These are phyloP conservation scores for Sinocyclocheilus maitianheensis DNA, from an alignment of 2,113 vertebrate species.

Conservation along the genomic window DNA sequence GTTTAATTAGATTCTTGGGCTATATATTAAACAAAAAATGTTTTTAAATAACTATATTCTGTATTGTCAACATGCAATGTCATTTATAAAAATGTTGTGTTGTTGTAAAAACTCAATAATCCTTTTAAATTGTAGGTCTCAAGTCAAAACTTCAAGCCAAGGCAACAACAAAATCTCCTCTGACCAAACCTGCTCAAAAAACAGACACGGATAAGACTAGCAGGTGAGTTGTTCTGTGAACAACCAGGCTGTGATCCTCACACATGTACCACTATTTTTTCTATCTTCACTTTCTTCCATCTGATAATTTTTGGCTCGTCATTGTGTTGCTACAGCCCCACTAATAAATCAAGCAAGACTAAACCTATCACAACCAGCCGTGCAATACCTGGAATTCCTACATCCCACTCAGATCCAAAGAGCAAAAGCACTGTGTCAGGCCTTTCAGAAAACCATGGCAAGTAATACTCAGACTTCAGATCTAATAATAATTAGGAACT, in stretches of 20 bases:
- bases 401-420: conserved; percentile 72
- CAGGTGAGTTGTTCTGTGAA: conserved; percentile 66
- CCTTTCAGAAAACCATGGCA: conserved; percentile 77
- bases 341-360: conserved; percentile 77
- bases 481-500: not conserved
- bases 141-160: conserved; percentile 71
- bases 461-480: conserved; percentile 42
- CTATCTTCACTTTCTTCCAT: not conserved
- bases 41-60: not conserved
- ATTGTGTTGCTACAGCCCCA: conserved; percentile 68
- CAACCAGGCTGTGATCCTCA: not conserved
- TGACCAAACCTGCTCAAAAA: conserved; percentile 67
- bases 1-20: not conserved
- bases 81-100: not conserved
- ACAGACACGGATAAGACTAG: conserved; percentile 67
- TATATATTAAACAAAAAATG: not conserved
- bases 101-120: not conserved
- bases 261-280: not conserved
- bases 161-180: conserved; percentile 63
- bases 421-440: conserved; percentile 74
- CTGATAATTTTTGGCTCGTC: not conserved
- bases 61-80: not conserved
- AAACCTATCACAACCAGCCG: conserved; percentile 75
- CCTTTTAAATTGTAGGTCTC: conserved; percentile 63
- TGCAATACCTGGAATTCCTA: conserved; percentile 65